Evolutionary conservation across 2,113 vertebrate genomes (phyloP), one percentile per base, ranked within the genome.

Genomic region (Crotalus tigris): DNA sequence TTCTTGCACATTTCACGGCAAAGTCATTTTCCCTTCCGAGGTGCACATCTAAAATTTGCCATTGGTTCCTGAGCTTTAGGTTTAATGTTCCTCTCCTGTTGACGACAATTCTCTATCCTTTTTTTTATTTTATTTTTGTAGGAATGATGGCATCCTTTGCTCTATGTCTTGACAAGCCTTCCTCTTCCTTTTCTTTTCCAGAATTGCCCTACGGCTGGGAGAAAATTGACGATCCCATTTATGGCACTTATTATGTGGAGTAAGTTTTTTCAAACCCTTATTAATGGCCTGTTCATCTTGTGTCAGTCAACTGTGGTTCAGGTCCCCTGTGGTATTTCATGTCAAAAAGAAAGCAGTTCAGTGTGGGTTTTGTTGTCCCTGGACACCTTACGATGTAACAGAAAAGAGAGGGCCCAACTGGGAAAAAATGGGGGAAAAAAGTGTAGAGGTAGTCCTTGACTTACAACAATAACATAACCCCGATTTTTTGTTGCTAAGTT

Each of bases 161-260:
- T 96, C 91, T 93, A 93, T 94, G 96, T 96, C 97, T 96, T 97
- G 94, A 98, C 87, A 95, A 39, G 95, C 94, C 96, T 97, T 95
- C 96, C 92, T 96, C 91, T 97, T 98, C 97, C 95, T 98, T 69
- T n/a, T 23, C 19, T 58, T 5, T 69, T 69, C 61, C 98, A 99
- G 99, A 99, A 97, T 98, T 99, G 98, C 99, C 99, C 75, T 99
- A 99, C 97, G 99, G 99, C 98, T 99, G 99, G 99, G 99, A 99
- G 98, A 99, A 99, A 98, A 99, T 99, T 97, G 99, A 99, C 98
- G 99, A 99, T 98, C 99, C 99, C 96, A 98, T 99, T 98, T 99
- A 99, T 96, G 99, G 99, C 98, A 99, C 99, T 98, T 99, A 99
- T 96, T 99, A 99, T 97, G 99, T 99, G 94, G 99, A 99, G 99